Evolutionary conservation across 2,113 vertebrate genomes (phyloP).

Genomic region (Turdus rufiventris): DNA sequence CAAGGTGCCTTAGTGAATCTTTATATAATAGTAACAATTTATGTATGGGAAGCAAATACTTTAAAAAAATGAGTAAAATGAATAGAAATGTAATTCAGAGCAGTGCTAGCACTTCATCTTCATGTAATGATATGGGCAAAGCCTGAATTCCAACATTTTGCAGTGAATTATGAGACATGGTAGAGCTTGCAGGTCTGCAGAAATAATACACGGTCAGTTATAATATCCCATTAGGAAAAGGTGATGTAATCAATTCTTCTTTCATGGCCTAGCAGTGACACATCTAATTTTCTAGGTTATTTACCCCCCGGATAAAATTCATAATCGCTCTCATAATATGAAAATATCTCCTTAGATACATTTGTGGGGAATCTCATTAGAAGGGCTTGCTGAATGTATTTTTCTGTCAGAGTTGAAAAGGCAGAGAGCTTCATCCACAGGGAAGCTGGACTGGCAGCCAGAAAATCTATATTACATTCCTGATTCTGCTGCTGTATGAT

Average conservation of each 20-base stretch:
- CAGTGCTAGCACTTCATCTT: constrained; percentile 19
- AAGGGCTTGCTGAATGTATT: constrained; percentile 4
- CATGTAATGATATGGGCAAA: constrained; percentile 27
- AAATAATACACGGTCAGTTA: constrained; percentile 36
- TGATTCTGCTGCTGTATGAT: not conserved
- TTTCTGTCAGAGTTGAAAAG: not conserved
- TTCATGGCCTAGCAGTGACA: constrained; percentile 70
- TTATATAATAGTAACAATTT: constrained; percentile 41
- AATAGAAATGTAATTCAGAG: constrained; percentile 45
- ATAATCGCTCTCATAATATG: constrained; percentile 41
- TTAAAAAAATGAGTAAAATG: constrained; percentile 22
- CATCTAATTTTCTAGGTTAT: constrained; percentile 69
- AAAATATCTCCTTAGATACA: constrained; percentile 34
- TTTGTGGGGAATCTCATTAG: constrained; percentile 14
- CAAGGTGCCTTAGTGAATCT: not conserved
- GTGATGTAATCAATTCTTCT: constrained; percentile 68
- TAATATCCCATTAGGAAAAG: constrained; percentile 70
- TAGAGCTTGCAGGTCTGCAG: constrained; percentile 23
- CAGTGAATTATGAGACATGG: constrained; percentile 52
- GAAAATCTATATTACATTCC: not conserved
- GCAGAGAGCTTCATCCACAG: not conserved
- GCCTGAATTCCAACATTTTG: constrained; percentile 18
- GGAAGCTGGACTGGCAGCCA: not conserved
- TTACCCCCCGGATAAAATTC: constrained; percentile 65
- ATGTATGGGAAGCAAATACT: constrained; percentile 47